phyloP scores from a whole-genome alignment of 2,113 vertebrate genomes.

The Petaurus breviceps region DNA sequence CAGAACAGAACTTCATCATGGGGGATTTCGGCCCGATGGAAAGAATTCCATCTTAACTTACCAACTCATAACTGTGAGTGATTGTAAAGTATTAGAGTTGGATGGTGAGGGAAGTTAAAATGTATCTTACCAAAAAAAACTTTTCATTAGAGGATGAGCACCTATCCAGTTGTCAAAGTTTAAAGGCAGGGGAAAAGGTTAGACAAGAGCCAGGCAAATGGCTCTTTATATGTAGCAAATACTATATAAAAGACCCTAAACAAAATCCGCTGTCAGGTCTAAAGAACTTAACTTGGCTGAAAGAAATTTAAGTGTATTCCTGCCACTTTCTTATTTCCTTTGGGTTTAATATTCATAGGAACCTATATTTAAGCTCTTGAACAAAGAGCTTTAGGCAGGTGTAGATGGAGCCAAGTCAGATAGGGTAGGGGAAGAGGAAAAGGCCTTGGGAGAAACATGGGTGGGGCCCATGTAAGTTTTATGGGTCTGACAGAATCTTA shows the following conservation, averaged over 20 bases:
- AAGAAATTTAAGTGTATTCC: not conserved
- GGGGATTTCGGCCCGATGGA: conserved; percentile 27
- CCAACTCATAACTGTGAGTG: not conserved
- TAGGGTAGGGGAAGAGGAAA: not conserved
- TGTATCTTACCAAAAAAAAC: conserved; percentile 46
- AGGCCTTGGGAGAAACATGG: not conserved
- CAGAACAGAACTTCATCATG: not conserved
- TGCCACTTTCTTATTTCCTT: not conserved
- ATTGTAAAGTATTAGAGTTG: conserved; percentile 42
- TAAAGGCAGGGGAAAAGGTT: not conserved
- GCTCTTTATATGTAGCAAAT: not conserved
- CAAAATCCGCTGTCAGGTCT: not conserved
- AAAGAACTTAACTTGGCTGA: not conserved
- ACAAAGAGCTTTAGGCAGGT: not conserved
- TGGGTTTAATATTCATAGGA: not conserved
- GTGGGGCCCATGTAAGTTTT: not conserved
- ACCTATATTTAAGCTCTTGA: not conserved
- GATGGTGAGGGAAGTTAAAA: not conserved
- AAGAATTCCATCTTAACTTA: not conserved
- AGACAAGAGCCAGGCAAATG: not conserved
- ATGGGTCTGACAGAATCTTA: not conserved
- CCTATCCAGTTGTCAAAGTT: conserved; percentile 8
- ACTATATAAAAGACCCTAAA: not conserved
- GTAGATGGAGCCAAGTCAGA: not conserved
- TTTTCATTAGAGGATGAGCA: conserved; percentile 9